Base-by-base conservation (phyloP, 2,113 vertebrate species). In the Indicator indicator region DNA sequence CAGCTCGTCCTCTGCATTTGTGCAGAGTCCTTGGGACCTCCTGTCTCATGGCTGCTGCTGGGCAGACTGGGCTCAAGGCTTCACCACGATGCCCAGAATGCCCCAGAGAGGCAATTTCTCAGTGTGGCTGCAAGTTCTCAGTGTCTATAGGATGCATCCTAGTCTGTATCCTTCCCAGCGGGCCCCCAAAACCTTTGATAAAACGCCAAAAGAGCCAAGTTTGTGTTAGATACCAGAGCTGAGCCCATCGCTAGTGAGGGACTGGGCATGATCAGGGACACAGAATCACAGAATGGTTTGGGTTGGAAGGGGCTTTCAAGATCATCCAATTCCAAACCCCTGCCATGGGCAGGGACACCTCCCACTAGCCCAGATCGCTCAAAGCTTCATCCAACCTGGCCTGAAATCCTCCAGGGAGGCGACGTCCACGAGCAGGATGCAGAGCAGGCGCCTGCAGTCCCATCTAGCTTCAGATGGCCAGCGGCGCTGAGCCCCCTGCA, bases 191-290 rank as follows among this genome's bases (percentile, higher is more conserved):
- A 48, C 68, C 50, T 46, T 38, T 16, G 79, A 44, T 52, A 9
- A 11, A 60, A 9, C 8, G 5, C 28, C 54, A 5, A 2, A 24
- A 46, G 42, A 46, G 48, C 9, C 0, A 1, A 72, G 16, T 0
- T 30, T 5, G 59, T 27, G 73, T 20, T 12, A 4, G 56, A 7
- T 18, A 20, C 16, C 15, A 28, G 42, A n/a, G 68, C 3, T 11
- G 2, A 70, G n/a, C 64, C 69, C 12, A 1, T 6, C 2, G 3
- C 78, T 28, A 78, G 3, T 2, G 54, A 24, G 11, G 65, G 55
- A n/a, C 56, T 42, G 48, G 36, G 11, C 1, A 2, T 40, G 20
- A 1, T 0, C 32, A 1, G 20, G 33, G 62, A 18, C 17, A 30
- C 48, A 48, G 46, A 46, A 26, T 52, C 23, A 23, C 50, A 52